Base-by-base conservation (phyloP, 2,797 vertebrate genomes). In the Cynodonichthys magdalenae region DNA sequence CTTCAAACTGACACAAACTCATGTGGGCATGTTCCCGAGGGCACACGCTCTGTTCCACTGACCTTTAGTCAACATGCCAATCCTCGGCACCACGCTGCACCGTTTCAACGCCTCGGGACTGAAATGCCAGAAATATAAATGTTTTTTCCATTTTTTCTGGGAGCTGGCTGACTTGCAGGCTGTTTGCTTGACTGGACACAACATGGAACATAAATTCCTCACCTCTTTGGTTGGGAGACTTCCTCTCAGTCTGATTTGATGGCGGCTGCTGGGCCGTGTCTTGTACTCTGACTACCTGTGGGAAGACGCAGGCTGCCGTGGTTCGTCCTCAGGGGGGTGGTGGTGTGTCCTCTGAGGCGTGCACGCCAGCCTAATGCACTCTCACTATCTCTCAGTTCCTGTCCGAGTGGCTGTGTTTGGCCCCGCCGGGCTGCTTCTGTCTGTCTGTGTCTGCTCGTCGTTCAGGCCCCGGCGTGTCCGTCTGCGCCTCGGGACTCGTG, bases 301-400 rank as follows among this genome's bases (percentile, higher is more conserved):
- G 74, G 81, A 71, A 69, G 54, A 66, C 62, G 66, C 71, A 59
- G 17, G 8, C 61, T 46, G 61, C 60, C 44, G 70, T 68, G 58
- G 50, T 18, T 48, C n/a, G 45, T 76, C 76, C 77, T 80, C 1
- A 0, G 49, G 50, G 24, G 24, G 18, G 15, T 0, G 14, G 41
- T 19, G 62, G 53, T 51, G 63, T 63, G 69, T 82, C 64, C 82
- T 88, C 51, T 74, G 77, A 87, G 87, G 82, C 77, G n/a, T 83
- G 65, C 75, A 69, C 74, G 78, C 76, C 83, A 74, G 77, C 61
- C 74, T 89, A 81, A 86, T 82, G 75, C 72, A 79, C 70, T 85
- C 64, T 69, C 65, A 45, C 52, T 53, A 53, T 76, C 64, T 81
- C 66, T 55, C 45, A 74, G 80, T 67, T 76, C 69, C 72, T 79